Evolutionary conservation across 2,113 vertebrate species (phyloP), one percentile per base, ranked within the genome.

Genomic region (Picathartes gymnocephalus): DNA sequence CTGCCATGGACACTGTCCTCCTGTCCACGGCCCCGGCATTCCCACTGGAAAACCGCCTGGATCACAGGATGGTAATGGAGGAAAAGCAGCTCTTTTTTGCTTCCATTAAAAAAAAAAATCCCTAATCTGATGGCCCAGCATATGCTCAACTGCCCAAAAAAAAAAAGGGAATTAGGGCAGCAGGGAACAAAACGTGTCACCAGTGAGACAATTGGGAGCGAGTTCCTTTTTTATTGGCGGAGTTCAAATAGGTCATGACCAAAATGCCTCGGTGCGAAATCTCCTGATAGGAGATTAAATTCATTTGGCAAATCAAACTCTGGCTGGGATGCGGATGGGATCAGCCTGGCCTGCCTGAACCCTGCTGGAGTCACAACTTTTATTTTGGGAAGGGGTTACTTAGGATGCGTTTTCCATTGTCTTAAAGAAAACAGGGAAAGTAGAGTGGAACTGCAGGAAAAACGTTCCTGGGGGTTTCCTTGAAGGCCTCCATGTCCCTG

Each of bases 221-320:
- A 84, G 65, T 71, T 81, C 81, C 70, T 65, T 88, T 90, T 53
- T 66, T 84, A 74, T 40, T 35, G 44, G 69, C 2, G 20, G 84
- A 58, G 92, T 94, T 94, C 90, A 95, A 95, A 91, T 85, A 85
- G 95, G 93, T 94, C 92, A 90, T 22, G 78, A 42, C 86, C 86
- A 89, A 85, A 92, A 95, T 64, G 90, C 76, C 64, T 66, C 2
- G 0, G 72, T 86, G 92, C 28, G 30, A 74, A 79, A 81, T 77
- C 88, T 91, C 82, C 56, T 39, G 31, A 64, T 40, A 58, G 71
- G 73, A 70, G 87, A 81, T 93, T 61, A 72, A 71, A 92, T 79
- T 81, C 62, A 53, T 78, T 15, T 33, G 69, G 35, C 31, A 53
- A 58, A 73, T 68, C 7, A 1, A 56, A 33, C 39, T 9, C 19